Conservation (phyloP, 1,140 invertebrate species). For the Polypedilum pembai region DNA sequence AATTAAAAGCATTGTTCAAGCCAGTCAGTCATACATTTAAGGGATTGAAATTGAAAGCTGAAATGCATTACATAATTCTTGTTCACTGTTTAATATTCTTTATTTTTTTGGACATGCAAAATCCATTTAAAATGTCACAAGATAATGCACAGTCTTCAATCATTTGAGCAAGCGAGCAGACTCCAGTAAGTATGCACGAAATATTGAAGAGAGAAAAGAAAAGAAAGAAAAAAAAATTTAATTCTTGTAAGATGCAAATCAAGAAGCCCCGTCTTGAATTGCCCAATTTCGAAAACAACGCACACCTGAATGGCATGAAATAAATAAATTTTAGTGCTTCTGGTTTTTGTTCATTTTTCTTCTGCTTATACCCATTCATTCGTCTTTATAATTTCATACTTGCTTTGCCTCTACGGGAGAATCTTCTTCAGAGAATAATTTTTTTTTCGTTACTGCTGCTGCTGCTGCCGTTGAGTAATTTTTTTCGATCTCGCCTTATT, state of each 20-base stretch:
- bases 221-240: too few species aligned
- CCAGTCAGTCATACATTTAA: background rate
- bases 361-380: background rate
- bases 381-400: slow-evolving; percentile 1
- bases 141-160: slow-evolving; percentile 16
- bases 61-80: slow-evolving; percentile 5
- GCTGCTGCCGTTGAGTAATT: background rate
- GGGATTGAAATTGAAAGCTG: background rate
- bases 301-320: slow-evolving; percentile 11
- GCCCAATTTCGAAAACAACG: slow-evolving; percentile 16
- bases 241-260: slow-evolving; percentile 18
- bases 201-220: too few species aligned
- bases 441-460: background rate
- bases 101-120: slow-evolving; percentile 17
- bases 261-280: slow-evolving; percentile 1
- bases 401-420: background rate
- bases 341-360: slow-evolving; percentile 16
- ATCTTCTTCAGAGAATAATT: background rate
- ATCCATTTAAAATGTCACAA: slow-evolving; percentile 4
- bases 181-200: too few species aligned
- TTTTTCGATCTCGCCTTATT: background rate
- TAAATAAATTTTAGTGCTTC: slow-evolving; percentile 18
- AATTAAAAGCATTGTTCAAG: background rate
- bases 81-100: background rate
- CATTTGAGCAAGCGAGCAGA: background rate